phyloP scores from a whole-genome alignment of 2,888 invertebrate genomes.

The Phortica okadai region DNA sequence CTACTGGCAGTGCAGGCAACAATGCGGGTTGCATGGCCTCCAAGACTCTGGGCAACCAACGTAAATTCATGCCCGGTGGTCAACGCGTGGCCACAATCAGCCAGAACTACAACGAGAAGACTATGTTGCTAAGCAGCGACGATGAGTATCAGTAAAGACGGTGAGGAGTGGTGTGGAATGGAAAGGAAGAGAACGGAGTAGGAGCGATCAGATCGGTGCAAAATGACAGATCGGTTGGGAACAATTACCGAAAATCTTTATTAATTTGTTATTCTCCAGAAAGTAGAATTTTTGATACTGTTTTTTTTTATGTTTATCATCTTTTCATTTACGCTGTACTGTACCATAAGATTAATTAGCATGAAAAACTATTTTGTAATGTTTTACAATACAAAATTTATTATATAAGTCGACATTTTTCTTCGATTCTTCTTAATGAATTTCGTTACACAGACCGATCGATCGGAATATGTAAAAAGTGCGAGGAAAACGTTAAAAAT shows the following conservation, averaged over 20 bases:
- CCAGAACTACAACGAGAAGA: constrained; percentile 95
- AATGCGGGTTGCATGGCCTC: constrained; percentile 75
- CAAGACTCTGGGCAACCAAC: constrained; percentile 76
- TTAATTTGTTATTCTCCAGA: constrained; percentile 13
- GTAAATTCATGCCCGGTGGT: constrained; percentile 81
- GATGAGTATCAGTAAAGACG: constrained; percentile 90
- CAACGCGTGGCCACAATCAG: constrained; percentile 88
- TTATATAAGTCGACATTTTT: constrained; percentile 3
- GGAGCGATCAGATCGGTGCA: not conserved
- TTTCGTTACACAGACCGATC: constrained; percentile 1
- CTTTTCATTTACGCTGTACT: constrained; percentile 55
- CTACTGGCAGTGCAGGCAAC: constrained; percentile 51
- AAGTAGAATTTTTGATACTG: constrained; percentile 17
- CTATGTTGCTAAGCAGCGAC: constrained; percentile 95
- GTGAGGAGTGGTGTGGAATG: not conserved
- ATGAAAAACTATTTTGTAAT: constrained; percentile 37
- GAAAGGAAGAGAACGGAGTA: not conserved
- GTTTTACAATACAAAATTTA: constrained; percentile 16
- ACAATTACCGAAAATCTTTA: not conserved
- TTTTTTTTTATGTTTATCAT: constrained; percentile 49
- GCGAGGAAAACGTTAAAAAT: not conserved
- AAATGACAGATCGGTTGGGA: not conserved
- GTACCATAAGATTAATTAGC: constrained; percentile 68
- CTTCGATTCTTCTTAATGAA: not conserved
- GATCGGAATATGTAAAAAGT: not conserved